A percentile compares a stretch with the other conserved stretches of the same genome.
These are phyloP conservation scores for Hedya salicella DNA, from an alignment of 2,888 invertebrate species.

Conservation along the genomic window DNA sequence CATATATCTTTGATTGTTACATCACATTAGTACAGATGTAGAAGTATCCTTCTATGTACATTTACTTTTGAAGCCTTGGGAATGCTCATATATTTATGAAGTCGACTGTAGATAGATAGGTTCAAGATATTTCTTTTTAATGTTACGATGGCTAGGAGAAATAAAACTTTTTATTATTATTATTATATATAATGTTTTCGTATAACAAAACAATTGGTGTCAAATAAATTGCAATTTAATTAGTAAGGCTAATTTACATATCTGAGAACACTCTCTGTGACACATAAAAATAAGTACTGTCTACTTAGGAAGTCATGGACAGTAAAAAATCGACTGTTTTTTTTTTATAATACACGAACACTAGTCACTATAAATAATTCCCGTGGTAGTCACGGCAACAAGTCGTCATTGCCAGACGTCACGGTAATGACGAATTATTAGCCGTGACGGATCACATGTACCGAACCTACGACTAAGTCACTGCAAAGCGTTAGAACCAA, in stretches of 20 bases:
- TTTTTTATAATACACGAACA: constrained; percentile 33
- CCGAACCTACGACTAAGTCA: constrained; percentile 52
- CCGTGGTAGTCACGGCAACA: constrained; percentile 75
- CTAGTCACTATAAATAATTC: constrained; percentile 56
- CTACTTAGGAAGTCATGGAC: background rate
- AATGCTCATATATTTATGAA: too few species aligned
- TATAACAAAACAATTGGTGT: constrained; percentile 37
- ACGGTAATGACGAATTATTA: constrained; percentile 78
- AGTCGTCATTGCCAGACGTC: constrained; percentile 68
- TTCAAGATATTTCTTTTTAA: too few species aligned
- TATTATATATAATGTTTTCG: constrained; percentile 25
- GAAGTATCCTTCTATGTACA: too few species aligned
- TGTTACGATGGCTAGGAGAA: background rate
- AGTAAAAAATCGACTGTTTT: background rate
- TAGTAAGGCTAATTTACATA: constrained; percentile 26
- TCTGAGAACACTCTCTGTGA: constrained; percentile 6
- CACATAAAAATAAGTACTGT: background rate
- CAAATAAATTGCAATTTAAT: constrained; percentile 30
- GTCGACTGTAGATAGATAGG: too few species aligned
- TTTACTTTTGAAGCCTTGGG: too few species aligned
- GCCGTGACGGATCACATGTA: constrained; percentile 67
- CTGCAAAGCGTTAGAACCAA: constrained; percentile 19
- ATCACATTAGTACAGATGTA: too few species aligned
- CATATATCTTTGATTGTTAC: too few species aligned
- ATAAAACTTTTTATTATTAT: constrained; percentile 19